Conservation (phyloP, 2,797 vertebrate genomes). For the Euthynnus affinis region DNA sequence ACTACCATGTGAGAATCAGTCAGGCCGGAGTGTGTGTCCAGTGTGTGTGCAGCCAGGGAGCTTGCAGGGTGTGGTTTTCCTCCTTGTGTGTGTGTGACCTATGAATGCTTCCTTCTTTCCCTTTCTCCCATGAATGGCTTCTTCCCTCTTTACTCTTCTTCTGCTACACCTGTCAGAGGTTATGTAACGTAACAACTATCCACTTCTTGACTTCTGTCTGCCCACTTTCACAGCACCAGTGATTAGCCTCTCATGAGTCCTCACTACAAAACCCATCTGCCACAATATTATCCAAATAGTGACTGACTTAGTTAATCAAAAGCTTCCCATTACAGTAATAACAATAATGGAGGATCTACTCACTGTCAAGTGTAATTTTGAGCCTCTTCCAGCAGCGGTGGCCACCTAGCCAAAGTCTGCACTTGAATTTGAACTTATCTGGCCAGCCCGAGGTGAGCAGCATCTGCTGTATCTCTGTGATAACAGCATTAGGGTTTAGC, state of each 20-base stretch:
- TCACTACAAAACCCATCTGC: slow-evolving; percentile 52
- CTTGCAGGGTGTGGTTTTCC: slow-evolving; percentile 38
- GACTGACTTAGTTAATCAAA: slow-evolving; percentile 25
- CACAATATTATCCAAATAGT: slow-evolving; percentile 37
- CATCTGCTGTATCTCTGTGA: slow-evolving; percentile 29
- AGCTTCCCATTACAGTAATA: slow-evolving; percentile 31
- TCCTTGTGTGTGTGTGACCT: slow-evolving; percentile 35
- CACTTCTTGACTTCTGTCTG: slow-evolving; percentile 54
- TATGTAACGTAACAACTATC: slow-evolving; percentile 64
- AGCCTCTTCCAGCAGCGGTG: slow-evolving; percentile 20
- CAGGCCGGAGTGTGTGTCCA: slow-evolving; percentile 6
- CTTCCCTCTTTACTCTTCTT: slow-evolving; percentile 18
- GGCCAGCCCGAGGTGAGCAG: slow-evolving; percentile 30
- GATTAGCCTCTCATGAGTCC: slow-evolving; percentile 59
- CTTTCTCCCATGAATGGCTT: slow-evolving; percentile 14
- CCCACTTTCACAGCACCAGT: slow-evolving; percentile 47
- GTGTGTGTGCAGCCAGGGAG: slow-evolving; percentile 23
- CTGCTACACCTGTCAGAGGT: slow-evolving; percentile 60
- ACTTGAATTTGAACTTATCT: slow-evolving; percentile 25
- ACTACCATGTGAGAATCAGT: slow-evolving; percentile 22
- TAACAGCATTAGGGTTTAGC: slow-evolving; percentile 17
- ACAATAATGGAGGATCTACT: slow-evolving; percentile 30
- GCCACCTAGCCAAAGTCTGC: slow-evolving; percentile 12
- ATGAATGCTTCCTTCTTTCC: slow-evolving; percentile 5
- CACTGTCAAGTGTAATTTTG: slow-evolving; percentile 31